These are phyloP conservation scores for Glyptemys insculpta DNA, from an alignment of 2,797 vertebrate genomes.

Conservation along the genomic window DNA sequence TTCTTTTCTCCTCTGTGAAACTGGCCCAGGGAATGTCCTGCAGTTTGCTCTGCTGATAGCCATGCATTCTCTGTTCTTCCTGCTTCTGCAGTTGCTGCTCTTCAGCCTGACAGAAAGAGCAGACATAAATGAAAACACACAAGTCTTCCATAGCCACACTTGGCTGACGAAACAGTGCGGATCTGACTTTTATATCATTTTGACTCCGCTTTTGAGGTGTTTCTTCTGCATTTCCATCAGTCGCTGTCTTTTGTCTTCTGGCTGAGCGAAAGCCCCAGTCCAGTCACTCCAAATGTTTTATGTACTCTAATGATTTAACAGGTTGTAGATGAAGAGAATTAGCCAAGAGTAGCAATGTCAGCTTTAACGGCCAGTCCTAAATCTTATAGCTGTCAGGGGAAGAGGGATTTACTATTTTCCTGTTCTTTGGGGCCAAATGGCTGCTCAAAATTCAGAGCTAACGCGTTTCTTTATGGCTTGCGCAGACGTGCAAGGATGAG, in stretches of 20 bases:
- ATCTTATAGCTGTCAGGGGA: neutral
- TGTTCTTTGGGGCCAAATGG: neutral
- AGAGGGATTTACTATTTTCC: neutral
- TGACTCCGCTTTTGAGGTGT: conserved; percentile 52
- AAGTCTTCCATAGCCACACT: conserved; percentile 56
- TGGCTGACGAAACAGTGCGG: conserved; percentile 41
- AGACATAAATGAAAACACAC: conserved; percentile 66
- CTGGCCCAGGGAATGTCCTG: conserved; percentile 14
- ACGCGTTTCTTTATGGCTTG: neutral
- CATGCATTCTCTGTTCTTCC: neutral
- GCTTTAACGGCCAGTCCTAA: conserved; percentile 17
- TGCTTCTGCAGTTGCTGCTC: conserved; percentile 58
- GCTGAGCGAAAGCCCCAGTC: neutral
- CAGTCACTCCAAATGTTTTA: conserved; percentile 47
- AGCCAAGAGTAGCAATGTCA: neutral
- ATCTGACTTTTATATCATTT: conserved; percentile 50
- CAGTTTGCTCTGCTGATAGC: conserved; percentile 55
- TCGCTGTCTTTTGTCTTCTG: conserved; percentile 3
- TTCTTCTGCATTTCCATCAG: conserved; percentile 35
- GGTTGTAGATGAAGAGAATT: conserved; percentile 31
- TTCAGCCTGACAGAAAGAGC: conserved; percentile 37
- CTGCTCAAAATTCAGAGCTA: neutral
- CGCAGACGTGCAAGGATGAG: neutral
- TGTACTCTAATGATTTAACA: conserved; percentile 38
- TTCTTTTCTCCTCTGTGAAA: conserved; percentile 4